A percentile compares a stretch with the other conserved stretches of the same genome.
Conservation (phyloP, 30 jellyfish, hydroid and myxozoan species). For the Pseudorhiza aurosa region DNA sequence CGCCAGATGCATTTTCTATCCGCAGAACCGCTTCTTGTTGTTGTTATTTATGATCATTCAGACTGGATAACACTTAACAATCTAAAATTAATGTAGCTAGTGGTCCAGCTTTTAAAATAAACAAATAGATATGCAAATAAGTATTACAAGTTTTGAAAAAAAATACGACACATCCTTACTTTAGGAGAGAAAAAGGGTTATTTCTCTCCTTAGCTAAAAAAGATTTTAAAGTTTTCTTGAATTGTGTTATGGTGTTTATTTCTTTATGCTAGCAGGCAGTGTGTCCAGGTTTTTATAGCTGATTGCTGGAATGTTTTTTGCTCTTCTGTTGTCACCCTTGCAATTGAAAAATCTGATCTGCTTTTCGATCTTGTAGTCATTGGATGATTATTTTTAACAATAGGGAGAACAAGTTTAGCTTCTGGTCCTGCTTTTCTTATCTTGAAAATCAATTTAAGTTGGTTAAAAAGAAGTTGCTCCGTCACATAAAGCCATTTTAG, state of each 20-base stretch:
- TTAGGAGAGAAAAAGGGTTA: slow-evolving; percentile 7
- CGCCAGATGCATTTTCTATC: no score
- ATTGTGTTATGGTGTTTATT: slow-evolving; percentile 47
- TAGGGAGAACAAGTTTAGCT: slow-evolving; percentile 56
- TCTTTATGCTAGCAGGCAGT: slow-evolving; percentile 58
- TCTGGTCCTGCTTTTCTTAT: slow-evolving; percentile 51
- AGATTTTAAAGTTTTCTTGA: slow-evolving; percentile 39
- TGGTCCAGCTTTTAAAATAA: no score
- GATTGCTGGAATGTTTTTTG: slow-evolving; percentile 41
- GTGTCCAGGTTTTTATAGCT: slow-evolving; percentile 53
- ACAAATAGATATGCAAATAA: no score
- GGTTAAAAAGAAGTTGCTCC: slow-evolving; percentile 52
- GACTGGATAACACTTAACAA: no score
- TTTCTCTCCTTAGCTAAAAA: not conserved
- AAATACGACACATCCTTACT: no score
- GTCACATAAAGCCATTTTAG: slow-evolving; percentile 37
- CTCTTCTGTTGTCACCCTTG: slow-evolving; percentile 51
- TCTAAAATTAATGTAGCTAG: no score
- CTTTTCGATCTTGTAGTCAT: slow-evolving; percentile 63
- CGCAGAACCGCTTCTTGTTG: no score
- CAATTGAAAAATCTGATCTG: slow-evolving; percentile 55
- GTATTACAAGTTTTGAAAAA: no score
- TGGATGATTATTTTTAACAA: slow-evolving; percentile 53
- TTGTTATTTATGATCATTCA: no score
- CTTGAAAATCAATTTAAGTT: slow-evolving; percentile 45